Evolutionary conservation across 2,797 vertebrate genomes (phyloP), one percentile per base, ranked within the genome.

Genomic region (Microchirus variegatus): DNA sequence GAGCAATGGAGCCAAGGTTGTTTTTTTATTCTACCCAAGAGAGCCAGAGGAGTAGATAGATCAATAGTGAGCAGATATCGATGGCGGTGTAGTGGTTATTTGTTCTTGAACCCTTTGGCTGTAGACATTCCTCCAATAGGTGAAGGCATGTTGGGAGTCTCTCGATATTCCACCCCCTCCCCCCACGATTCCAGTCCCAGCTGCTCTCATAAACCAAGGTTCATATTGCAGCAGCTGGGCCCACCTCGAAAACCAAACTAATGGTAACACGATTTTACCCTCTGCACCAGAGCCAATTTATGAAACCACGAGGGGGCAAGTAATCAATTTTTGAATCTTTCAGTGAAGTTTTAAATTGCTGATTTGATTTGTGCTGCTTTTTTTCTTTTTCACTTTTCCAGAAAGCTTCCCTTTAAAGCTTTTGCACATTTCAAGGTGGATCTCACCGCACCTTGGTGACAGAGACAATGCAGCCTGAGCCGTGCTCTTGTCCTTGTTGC

Each of bases 181-280:
- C 54, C 26, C 45, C 70, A 3, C 42, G 1, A 16, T 50, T 60
- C 54, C 48, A 45, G 63, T 57, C 78, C 70, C 87, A 87, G 87
- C 84, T 87, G 87, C 70, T 82, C 75, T 72, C 61, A 63, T 68
- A 76, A 81, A 79, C 38, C 45, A 19, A 58, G 81, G 73, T 82
- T 91, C 78, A 73, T 74, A 59, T 89, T 80, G 80, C 84, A 77
- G 69, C 88, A 88, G 87, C 80, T 86, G 88, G 54, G 70, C 37
- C 57, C 63, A 76, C 67, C 65, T 76, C 74, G 18, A 49, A 26
- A n/a, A 52, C 57, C 57, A 57, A 66, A 62, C 77, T 84, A 85
- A 88, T 83, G 74, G 80, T 66, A 84, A 76, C 73, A 53, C 50
- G 7, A 58, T 73, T 84, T 77, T 64, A 42, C 61, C 45, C 63